Conservation (phyloP, 2,113 vertebrate genomes). For the Chaetodon trifascialis region DNA sequence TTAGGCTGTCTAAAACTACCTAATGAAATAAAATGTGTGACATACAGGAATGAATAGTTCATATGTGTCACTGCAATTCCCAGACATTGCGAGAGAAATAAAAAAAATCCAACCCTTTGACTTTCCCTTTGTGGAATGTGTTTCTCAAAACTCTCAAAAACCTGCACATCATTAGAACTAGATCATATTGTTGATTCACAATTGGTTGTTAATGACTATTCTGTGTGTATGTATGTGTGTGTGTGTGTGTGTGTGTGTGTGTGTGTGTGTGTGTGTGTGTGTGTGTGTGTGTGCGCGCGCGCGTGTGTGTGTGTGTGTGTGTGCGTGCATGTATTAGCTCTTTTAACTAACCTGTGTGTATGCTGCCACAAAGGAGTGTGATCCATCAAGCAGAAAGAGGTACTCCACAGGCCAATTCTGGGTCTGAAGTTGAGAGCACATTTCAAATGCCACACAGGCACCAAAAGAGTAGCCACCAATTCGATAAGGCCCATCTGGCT, state of each 20-base stretch:
- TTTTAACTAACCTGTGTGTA: constrained; percentile 91
- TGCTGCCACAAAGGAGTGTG: constrained; percentile 93
- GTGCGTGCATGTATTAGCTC: too few species aligned
- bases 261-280: neutral
- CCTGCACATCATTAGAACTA: neutral
- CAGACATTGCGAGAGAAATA: neutral
- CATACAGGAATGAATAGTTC: neutral
- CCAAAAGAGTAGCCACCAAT: constrained; percentile 96
- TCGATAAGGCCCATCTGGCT: constrained; percentile 93
- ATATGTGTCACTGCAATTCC: neutral
- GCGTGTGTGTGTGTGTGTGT: neutral
- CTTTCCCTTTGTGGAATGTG: neutral
- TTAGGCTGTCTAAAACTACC: neutral
- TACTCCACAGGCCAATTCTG: constrained; percentile 86
- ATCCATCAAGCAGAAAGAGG: constrained; percentile 95
- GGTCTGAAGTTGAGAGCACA: constrained; percentile 94
- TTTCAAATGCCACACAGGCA: constrained; percentile 98
- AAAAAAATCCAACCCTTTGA: neutral
- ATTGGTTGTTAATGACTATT: neutral
- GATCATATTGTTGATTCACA: neutral
- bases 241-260: neutral
- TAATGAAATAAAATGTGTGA: neutral
- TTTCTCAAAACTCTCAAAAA: neutral
- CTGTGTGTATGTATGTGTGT: neutral
- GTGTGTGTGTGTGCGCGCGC: neutral